A percentile compares a stretch with the other conserved stretches of the same genome.
Conservation (phyloP, 2,113 vertebrate genomes). For the Cairina moschata region DNA sequence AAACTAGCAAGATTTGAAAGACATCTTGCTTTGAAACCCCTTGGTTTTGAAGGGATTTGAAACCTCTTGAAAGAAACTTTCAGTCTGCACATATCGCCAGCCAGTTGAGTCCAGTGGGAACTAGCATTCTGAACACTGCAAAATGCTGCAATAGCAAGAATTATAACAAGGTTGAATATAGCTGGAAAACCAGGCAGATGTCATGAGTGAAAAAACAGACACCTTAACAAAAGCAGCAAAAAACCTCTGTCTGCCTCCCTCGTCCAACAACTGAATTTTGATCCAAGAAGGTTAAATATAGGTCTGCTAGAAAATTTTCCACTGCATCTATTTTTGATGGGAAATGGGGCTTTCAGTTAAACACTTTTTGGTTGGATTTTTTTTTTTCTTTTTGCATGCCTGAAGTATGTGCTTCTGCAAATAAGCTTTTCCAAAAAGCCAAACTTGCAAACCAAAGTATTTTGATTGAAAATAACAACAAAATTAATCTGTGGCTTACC, state of each 20-base stretch:
- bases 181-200: slow-evolving; percentile 46
- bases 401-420: slow-evolving; percentile 40
- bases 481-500: not conserved
- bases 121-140: not conserved
- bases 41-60: too few relatives aligned
- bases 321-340: slow-evolving; percentile 60
- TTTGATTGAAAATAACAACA: slow-evolving; percentile 1
- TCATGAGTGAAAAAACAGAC: slow-evolving; percentile 59
- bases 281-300: slow-evolving; percentile 63
- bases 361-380: not conserved
- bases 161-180: slow-evolving; percentile 5
- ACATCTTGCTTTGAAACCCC: too few relatives aligned
- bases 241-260: not conserved
- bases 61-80: not conserved
- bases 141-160: slow-evolving; percentile 37
- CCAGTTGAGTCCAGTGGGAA: not conserved
- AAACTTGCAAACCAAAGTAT: slow-evolving; percentile 36
- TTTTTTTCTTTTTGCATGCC: not conserved
- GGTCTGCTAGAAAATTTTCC: slow-evolving; percentile 54
- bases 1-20: not conserved
- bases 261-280: slow-evolving; percentile 34
- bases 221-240: slow-evolving; percentile 46
- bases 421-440: slow-evolving; percentile 43
- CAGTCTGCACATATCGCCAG: not conserved
- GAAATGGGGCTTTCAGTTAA: slow-evolving; percentile 31